Base-by-base conservation (phyloP, 2,113 vertebrate genomes). In the Progne subis region DNA sequence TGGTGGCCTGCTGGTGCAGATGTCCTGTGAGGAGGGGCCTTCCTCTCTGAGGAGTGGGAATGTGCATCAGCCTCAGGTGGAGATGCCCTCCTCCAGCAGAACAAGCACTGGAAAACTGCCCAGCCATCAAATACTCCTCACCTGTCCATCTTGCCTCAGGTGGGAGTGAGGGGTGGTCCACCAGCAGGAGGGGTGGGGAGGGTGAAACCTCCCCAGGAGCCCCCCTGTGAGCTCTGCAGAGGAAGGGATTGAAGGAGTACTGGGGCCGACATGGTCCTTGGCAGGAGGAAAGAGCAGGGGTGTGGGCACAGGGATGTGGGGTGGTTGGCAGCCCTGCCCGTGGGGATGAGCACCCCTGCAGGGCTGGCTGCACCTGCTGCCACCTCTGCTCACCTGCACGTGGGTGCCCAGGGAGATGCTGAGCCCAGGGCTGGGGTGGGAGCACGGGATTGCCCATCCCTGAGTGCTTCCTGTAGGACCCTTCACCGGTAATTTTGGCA, bases 291-390 rank as follows among this genome's bases (percentile, higher is more conserved):
- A 21, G 41, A 24, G 25, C 53, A 56, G 13, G 63, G 44, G 9
- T 18, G 20, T 5, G 14, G 63, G 69, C 28, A 37, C 9, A 24
- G 16, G 1, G 1, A 5, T 5, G 24, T 44, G 82, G 49, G 60
- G 10, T 6, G 4, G 5, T 20, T 60, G 59, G 19, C 64, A 70
- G 65, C 28, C 12, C 31, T 20, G 32, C 68, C 53, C 3, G 0
- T 11, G 50, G 46, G 37, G 39, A 25, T 2, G 8, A 44, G 43
- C 39, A 24, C 25, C 57, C 47, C 2, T 0, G 19, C 5, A 14
- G 80, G 21, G 44, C 29, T 25, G 85, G 92, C 75, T 87, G 98
- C 97, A 97, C 97, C 98, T 97, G 92, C 97, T 97, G 96, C 98
- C 95, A 79, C 39, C 93, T 92, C 87, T 96, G 96, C 97, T 90